Evolutionary conservation across 2,113 vertebrate species (phyloP).

Genomic region (Coptodon rendalli): DNA sequence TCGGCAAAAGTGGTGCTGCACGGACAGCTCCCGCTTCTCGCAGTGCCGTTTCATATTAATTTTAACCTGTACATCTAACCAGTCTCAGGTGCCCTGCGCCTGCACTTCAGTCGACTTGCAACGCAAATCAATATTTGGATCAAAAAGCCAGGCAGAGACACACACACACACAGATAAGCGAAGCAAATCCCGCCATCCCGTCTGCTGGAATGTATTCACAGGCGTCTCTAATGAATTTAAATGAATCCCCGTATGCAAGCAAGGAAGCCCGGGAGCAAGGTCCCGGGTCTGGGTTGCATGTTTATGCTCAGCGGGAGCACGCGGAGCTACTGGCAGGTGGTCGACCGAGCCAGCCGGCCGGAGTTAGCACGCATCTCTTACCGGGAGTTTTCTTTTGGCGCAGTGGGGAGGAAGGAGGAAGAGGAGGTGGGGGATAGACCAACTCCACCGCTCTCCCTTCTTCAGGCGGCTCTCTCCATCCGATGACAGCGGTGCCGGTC

Average conservation of each 20-base stretch:
- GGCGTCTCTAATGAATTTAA: neutral
- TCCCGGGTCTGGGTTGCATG: neutral
- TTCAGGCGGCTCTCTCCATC: slow-evolving; percentile 69
- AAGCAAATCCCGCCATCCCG: neutral
- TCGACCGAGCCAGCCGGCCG: neutral
- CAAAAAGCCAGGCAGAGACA: neutral
- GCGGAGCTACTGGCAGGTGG: neutral
- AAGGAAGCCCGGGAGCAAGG: neutral
- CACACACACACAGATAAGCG: no score
- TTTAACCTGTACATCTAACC: neutral
- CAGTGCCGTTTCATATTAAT: neutral
- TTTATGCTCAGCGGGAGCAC: neutral
- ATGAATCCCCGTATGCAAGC: neutral
- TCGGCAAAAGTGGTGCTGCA: slow-evolving; percentile 17
- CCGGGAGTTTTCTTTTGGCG: slow-evolving; percentile 71
- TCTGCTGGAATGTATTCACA: neutral
- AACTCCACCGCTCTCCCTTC: slow-evolving; percentile 68
- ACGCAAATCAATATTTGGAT: neutral
- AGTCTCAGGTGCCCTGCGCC: neutral
- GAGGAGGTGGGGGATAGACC: slow-evolving; percentile 20
- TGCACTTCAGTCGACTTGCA: neutral
- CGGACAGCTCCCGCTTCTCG: slow-evolving; percentile 8
- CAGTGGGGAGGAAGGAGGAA: slow-evolving; percentile 49
- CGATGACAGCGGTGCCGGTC: slow-evolving; percentile 39
- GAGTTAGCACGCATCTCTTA: slow-evolving; percentile 49